Evolutionary conservation across 2,797 vertebrate genomes (phyloP), one percentile per base, ranked within the genome.

Genomic region (Pteropus rufus): DNA sequence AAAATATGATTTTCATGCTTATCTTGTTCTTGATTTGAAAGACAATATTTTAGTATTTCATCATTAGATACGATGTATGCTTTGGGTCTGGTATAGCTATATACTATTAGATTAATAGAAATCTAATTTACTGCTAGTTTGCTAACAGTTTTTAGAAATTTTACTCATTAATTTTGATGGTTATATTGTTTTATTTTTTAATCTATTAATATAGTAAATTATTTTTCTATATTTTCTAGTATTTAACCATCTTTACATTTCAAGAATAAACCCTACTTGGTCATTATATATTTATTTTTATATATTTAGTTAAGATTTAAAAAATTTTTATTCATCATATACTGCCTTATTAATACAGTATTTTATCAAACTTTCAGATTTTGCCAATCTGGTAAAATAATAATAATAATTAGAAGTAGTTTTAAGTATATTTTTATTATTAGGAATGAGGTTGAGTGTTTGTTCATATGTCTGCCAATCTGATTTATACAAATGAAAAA

Each of bases 21-120:
- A 7, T 77, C 72, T 79, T 79, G 2, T 31, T 73, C 67, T 49
- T 93, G 1, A 77, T 88, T 91, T 81, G 69, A 95, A 96, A 77
- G 7, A 31, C 19, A 89, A 82, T 54, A 46, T 72, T 95, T 94
- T 75, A 93, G 41, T 60, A 39, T 89, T 95, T 89, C 39, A 34
- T 23, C 4, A 19, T 65, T 80, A 21, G 18, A 9, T 81, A 73
- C 23, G 15, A 82, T 84, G 29, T 91, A 95, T 96, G n/a, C 52
- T 93, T 36, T 70, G 44, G 6, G 1, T 79, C 56, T 79, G 31
- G 2, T 10, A 2, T 67, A 84, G 16, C 70, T 86, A 72, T 46
- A 29, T 90, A 29, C 56, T 75, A 77, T 49, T 54, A 52, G 19
- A 2, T 73, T 60, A 85, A 89, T 60, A 95, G 9, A 90, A 87